These are phyloP conservation scores for Spodoptera littoralis DNA, from an alignment of 2,888 invertebrate species.

Conservation along the genomic window DNA sequence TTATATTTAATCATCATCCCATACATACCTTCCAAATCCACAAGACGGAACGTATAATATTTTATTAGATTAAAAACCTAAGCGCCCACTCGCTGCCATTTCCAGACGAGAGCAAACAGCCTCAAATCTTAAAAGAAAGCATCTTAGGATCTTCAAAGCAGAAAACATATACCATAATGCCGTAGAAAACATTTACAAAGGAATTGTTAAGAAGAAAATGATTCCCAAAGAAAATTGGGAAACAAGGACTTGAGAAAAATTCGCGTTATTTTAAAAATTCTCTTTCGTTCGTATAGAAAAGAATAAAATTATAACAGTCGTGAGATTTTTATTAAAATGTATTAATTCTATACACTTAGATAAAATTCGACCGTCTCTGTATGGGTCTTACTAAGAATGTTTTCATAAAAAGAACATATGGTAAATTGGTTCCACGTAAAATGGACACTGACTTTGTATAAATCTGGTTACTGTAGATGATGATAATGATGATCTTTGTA, in stretches of 20 bases:
- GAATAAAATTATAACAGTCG: conserved; percentile 17
- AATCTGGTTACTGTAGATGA: no score
- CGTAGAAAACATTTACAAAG: conserved; percentile 29
- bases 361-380: no score
- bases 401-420: no score
- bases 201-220: conserved; percentile 26
- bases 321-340: conserved; percentile 12
- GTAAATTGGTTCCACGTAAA: no score
- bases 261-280: conserved; percentile 28
- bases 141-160: conserved; percentile 36
- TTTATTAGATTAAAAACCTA: conserved; percentile 10
- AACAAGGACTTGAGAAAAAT: conserved; percentile 11
- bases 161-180: conserved; percentile 19
- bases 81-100: conserved; percentile 4
- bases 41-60: no score
- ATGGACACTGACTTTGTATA: no score
- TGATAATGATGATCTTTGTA: no score
- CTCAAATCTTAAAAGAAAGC: conserved; percentile 32
- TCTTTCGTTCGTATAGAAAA: conserved; percentile 19
- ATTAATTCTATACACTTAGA: no score
- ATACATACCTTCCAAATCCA: no score
- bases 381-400: no score
- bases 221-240: conserved; percentile 31
- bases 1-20: no score
- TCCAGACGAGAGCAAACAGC: conserved; percentile 22